phyloP scores from a whole-genome alignment of 2,113 vertebrate species.

The Penelope pileata region DNA sequence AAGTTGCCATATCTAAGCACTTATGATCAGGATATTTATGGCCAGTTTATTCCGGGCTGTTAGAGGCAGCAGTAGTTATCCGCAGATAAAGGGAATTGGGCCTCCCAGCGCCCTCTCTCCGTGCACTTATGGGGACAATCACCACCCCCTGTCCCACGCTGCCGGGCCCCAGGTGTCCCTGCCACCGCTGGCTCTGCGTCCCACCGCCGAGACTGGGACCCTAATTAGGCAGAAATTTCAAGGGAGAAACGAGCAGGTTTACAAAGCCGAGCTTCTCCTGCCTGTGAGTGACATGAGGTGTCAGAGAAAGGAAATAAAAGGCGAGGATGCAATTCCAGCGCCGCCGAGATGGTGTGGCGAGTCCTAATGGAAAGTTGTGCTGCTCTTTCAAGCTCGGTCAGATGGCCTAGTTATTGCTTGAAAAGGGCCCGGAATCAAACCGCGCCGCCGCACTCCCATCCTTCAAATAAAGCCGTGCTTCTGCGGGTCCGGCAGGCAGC shows the following conservation, averaged over 20 bases:
- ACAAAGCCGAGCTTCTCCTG: constrained; percentile 39
- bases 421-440: constrained; percentile 74
- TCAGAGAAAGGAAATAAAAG: constrained; percentile 72
- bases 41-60: constrained; percentile 68
- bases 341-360: constrained; percentile 39
- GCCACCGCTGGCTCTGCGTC: background rate
- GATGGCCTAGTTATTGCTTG: constrained; percentile 74
- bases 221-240: constrained; percentile 66
- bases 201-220: background rate
- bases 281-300: constrained; percentile 59
- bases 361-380: constrained; percentile 74
- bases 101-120: constrained; percentile 41
- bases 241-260: constrained; percentile 52
- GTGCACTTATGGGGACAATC: background rate
- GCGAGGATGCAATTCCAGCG: constrained; percentile 64
- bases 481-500: constrained; percentile 58
- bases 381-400: constrained; percentile 72
- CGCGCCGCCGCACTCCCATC: constrained; percentile 55
- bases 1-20: constrained; percentile 67
- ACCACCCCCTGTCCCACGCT: background rate
- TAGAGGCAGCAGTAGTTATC: constrained; percentile 64
- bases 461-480: constrained; percentile 73
- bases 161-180: no score
- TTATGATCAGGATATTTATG: constrained; percentile 69
- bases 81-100: constrained; percentile 47